Evolutionary conservation across 1,140 invertebrate species (phyloP), one percentile per base, ranked within the genome.

Genomic region (Elysia chlorotica): DNA sequence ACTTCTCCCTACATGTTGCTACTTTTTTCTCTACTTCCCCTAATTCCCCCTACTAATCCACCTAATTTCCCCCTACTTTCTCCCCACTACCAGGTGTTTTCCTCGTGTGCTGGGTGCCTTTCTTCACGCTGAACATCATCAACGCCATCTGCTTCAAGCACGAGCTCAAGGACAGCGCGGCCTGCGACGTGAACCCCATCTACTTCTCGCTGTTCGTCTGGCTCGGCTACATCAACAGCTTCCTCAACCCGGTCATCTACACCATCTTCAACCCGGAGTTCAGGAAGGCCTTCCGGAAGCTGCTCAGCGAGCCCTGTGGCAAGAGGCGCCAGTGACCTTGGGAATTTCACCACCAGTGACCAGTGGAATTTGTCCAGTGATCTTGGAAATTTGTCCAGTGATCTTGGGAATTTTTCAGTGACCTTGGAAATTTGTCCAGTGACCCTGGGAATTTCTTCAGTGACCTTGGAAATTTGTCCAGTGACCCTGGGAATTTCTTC

Each of bases 231-330:
- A 96, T 99, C 90, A 99, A 99, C 89, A 97, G 90, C 83, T 98
- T 90, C 78, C 93, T 99, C 71, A 99, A 99, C 89, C 97, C 97
- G 2, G 93, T 99, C 74, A 99, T 99, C 86, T 99, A 99, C 87
- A 99, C 98, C 53, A 98, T 99, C 83, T 99, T 99, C 90, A 99
- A 99, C 89, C 94, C 96, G 2, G 98, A 99, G 88, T 99, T 99
- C 88, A 91, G 98, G 71, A 98, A 99, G 90, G 97, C 98, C 38
- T 99, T 99, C 89, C 96, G 96, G 83, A 98, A 97, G 88, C 92
- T 99, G 73, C 92, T 98, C 61, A 82, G 75, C 0, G 81, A 84
- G 57, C 78, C 78, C 1, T 82, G 85, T 62, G 78, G 31, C n/a
- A n/a, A n/a, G n/a, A n/a, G n/a, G n/a, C n/a, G n/a, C n/a, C n/a